Base-by-base conservation (phyloP, 2,113 vertebrate species). In the Pipa parva region DNA sequence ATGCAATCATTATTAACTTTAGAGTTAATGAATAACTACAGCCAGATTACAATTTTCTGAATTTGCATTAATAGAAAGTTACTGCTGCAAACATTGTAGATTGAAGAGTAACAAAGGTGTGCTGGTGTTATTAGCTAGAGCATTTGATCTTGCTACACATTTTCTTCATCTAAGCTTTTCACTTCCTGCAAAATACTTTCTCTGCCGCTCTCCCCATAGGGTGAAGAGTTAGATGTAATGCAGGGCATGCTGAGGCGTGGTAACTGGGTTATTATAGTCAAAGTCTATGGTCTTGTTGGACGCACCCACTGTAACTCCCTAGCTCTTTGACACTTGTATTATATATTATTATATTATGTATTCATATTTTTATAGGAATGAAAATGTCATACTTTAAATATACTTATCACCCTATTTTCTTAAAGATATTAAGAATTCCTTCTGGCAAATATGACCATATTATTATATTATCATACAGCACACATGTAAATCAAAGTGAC, bases 61-160 rank as follows among this genome's bases (percentile, higher is more conserved):
- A 0, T 5, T 3, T 42, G 1, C 13, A 10, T 21, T 25, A 0
- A 12, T 58, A 12, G 5, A 1, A 20, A 0, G 2, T 0, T 1
- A 22, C 4, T 1, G 5, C 5, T 1, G 1, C 21, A 0, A 0
- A 3, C 22, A 3, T 1, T 20, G 48, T 28, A 60, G 31, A 13
- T 49, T n/a, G 59, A 0, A 0, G 55, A 0, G 33, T 49, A 50
- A 50, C 42, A 13, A 67, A 51, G 46, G 46, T 18, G 0, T 46
- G 27, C 62, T 61, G 71, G 39, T 5, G 1, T 42, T 42, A 42
- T 18, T n/a, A 5, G 13, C 4, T 42, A 5, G 5, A n/a, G 6
- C 39, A 42, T 42, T 13, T 42, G 39, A 42, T 17, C 17, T 2
- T 5, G 17, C n/a, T 31, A 10, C 29, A 0, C 15, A 25, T 33